phyloP scores from a whole-genome alignment of 2,888 invertebrate species.

The Ceriagrion tenellum region DNA sequence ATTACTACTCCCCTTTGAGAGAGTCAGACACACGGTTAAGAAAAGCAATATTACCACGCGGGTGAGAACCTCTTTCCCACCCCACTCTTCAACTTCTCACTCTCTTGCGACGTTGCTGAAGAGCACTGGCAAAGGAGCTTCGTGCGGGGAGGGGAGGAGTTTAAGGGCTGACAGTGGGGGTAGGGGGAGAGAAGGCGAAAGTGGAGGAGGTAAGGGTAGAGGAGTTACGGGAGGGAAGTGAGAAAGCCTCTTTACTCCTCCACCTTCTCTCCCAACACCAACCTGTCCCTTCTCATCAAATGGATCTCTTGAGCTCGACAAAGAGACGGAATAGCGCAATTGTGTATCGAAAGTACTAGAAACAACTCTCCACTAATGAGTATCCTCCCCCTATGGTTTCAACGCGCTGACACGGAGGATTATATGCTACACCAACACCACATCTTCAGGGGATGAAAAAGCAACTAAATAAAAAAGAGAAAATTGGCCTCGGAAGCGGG shows the following conservation, averaged over 20 bases:
- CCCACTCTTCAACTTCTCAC: not conserved
- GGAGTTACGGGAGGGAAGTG: not conserved
- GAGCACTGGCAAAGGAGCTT: not conserved
- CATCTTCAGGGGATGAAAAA: too few relatives aligned
- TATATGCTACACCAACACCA: too few relatives aligned
- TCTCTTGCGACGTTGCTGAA: not conserved
- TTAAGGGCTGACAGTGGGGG: too few relatives aligned
- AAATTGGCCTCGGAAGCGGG: too few relatives aligned
- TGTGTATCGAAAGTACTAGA: not conserved
- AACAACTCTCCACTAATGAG: not conserved
- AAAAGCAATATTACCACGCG: constrained; percentile 40
- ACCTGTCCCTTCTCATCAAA: not conserved
- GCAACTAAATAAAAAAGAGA: too few relatives aligned
- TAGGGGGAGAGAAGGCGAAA: not conserved
- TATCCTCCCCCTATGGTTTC: not conserved
- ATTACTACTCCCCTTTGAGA: constrained; percentile 44
- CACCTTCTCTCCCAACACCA: too few relatives aligned
- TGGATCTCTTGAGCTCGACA: not conserved
- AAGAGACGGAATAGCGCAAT: not conserved
- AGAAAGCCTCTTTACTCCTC: not conserved
- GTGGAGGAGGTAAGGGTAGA: not conserved
- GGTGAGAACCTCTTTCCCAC: not conserved
- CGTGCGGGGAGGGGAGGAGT: too few relatives aligned
- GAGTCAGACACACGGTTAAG: not conserved
- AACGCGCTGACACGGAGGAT: too few relatives aligned